These are phyloP conservation scores for Agrypnia vestita DNA, from an alignment of 1,140 invertebrate species.

Conservation along the genomic window DNA sequence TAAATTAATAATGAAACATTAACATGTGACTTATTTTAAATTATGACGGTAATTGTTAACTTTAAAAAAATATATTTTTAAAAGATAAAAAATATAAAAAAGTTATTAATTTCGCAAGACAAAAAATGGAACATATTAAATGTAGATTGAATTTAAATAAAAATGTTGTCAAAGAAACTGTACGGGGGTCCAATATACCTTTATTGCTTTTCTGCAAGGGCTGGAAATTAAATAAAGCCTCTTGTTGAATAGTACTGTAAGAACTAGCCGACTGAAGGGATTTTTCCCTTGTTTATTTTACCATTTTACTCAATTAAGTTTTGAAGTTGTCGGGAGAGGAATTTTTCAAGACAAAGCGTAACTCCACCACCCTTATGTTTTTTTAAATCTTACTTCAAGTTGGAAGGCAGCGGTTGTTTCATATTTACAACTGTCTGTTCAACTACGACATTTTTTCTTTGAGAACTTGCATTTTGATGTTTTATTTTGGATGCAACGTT, in stretches of 20 bases:
- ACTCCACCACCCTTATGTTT: neutral
- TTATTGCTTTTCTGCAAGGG: constrained; percentile 11
- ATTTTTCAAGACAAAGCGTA: constrained; percentile 12
- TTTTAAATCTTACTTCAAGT: neutral
- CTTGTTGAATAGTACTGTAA: constrained; percentile 21
- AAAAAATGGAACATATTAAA: too few relatives aligned
- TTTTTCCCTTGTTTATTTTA: constrained; percentile 33
- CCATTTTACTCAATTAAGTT: constrained; percentile 46
- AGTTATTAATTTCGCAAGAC: too few relatives aligned
- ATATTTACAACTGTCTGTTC: neutral
- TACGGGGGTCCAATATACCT: neutral
- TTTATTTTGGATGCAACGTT: too few relatives aligned
- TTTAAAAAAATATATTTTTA: too few relatives aligned
- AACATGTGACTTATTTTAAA: too few relatives aligned
- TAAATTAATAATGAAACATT: too few relatives aligned
- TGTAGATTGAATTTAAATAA: too few relatives aligned
- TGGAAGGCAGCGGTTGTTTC: neutral
- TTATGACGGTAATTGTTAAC: too few relatives aligned
- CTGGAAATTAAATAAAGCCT: constrained; percentile 34
- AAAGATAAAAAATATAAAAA: too few relatives aligned
- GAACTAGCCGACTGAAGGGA: constrained; percentile 13
- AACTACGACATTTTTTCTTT: neutral
- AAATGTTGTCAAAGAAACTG: too few relatives aligned
- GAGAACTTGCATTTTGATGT: neutral
- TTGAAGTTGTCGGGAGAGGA: constrained; percentile 35